Percentiles rank a stretch among this genome's conserved stretches.
phyloP scores from a whole-genome alignment of 2,797 vertebrate genomes.

The Momotus momota region DNA sequence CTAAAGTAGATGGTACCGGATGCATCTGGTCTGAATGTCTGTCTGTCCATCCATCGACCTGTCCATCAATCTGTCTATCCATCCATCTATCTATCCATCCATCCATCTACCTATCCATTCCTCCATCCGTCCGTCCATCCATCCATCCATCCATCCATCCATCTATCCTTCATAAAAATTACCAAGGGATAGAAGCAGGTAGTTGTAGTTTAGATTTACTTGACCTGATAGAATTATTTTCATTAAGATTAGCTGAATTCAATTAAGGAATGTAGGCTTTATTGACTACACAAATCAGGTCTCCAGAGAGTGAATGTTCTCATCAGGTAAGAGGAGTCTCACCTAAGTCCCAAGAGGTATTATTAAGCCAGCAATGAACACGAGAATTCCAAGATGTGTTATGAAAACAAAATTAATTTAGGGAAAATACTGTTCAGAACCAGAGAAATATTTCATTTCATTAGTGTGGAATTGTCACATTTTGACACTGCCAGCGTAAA shows the following conservation, averaged over 20 bases:
- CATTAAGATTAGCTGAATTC: neutral
- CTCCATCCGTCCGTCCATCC: neutral
- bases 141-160: no score
- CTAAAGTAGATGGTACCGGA: neutral
- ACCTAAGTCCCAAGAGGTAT: neutral
- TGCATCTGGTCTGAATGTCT: neutral
- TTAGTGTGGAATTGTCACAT: slow-evolving; percentile 21
- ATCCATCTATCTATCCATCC: neutral
- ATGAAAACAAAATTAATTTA: neutral
- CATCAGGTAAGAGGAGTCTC: neutral
- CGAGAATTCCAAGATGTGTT: neutral
- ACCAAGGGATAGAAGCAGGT: neutral
- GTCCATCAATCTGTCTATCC: neutral
- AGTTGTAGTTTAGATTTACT: neutral
- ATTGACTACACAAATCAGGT: neutral
- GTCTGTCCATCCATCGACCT: neutral
- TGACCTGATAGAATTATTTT: neutral
- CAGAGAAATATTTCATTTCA: slow-evolving; percentile 34
- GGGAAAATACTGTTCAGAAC: neutral
- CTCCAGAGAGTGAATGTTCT: neutral
- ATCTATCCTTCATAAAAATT: neutral
- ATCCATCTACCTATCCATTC: no score
- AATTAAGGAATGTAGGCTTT: neutral
- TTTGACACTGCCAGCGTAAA: slow-evolving; percentile 17
- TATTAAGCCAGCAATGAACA: neutral